These are phyloP conservation scores for Epinephelus cyanopodus DNA, from an alignment of 2,113 vertebrate genomes.

Conservation along the genomic window DNA sequence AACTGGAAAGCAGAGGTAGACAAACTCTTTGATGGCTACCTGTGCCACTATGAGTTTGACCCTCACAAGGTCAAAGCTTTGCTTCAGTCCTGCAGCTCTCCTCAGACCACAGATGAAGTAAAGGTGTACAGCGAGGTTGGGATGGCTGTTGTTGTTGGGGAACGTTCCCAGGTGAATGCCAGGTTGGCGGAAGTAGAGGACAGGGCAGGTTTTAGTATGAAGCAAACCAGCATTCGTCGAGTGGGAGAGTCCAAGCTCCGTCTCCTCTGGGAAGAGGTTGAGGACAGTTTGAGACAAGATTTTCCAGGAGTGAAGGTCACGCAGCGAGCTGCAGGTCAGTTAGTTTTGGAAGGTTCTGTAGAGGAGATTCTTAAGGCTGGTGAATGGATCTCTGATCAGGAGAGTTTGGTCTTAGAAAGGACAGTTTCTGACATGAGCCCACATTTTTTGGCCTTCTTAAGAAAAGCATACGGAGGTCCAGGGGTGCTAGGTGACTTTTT, in stretches of 20 bases:
- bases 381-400: constrained; percentile 28
- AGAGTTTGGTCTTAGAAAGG: constrained; percentile 33
- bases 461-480: constrained; percentile 28
- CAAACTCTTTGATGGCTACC: constrained; percentile 14
- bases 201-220: background rate
- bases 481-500: constrained; percentile 41
- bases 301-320: constrained; percentile 52
- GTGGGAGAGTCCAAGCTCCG: constrained; percentile 60
- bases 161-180: background rate
- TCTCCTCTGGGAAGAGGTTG: constrained; percentile 64
- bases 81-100: constrained; percentile 1
- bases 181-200: background rate
- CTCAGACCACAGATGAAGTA: background rate
- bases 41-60: constrained; percentile 32
- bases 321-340: constrained; percentile 32
- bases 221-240: constrained; percentile 13
- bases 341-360: constrained; percentile 56
- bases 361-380: constrained; percentile 58
- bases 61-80: constrained; percentile 43
- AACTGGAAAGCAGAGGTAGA: constrained; percentile 34
- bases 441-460: constrained; percentile 60
- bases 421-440: constrained; percentile 44
- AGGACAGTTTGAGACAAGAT: constrained; percentile 21
- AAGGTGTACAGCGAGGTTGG: constrained; percentile 28
- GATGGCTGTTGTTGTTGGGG: constrained; percentile 53